Evolutionary conservation across 2,797 vertebrate genomes (phyloP).

Genomic region (Vultur gryphus): DNA sequence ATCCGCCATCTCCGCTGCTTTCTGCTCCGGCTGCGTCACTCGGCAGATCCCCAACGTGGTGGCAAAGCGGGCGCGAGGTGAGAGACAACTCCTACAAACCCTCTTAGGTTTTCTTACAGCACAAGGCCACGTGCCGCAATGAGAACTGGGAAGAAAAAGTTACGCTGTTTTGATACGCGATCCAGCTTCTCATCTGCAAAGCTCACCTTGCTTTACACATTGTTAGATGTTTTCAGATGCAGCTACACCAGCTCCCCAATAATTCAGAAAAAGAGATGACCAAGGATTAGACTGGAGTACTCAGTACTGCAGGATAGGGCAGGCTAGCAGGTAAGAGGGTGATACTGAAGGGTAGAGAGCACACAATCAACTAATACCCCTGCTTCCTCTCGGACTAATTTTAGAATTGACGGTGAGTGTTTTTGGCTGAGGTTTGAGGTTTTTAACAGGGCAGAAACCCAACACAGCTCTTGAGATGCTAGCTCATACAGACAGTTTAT

Average conservation of each 20-base stretch:
- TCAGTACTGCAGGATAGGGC: background rate
- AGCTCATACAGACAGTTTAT: background rate
- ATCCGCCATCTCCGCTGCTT: background rate
- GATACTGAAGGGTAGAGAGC: background rate
- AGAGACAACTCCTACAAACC: background rate
- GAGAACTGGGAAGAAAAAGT: background rate
- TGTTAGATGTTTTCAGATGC: background rate
- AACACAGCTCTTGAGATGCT: background rate
- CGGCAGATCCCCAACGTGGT: accelerated
- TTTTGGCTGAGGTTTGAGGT: background rate
- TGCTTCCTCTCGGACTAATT: background rate
- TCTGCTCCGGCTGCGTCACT: background rate
- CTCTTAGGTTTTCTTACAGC: background rate
- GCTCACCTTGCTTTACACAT: background rate
- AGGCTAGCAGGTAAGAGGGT: background rate
- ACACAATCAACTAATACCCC: background rate
- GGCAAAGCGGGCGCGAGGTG: accelerated
- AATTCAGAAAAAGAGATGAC: background rate
- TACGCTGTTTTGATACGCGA: background rate
- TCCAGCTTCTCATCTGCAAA: background rate
- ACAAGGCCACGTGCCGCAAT: accelerated
- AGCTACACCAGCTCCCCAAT: background rate
- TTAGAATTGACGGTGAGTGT: background rate
- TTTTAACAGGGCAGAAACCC: background rate
- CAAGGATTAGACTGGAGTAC: background rate